Evolutionary conservation across 2,888 invertebrate genomes (phyloP).

Genomic region (Saturnia pavonia): DNA sequence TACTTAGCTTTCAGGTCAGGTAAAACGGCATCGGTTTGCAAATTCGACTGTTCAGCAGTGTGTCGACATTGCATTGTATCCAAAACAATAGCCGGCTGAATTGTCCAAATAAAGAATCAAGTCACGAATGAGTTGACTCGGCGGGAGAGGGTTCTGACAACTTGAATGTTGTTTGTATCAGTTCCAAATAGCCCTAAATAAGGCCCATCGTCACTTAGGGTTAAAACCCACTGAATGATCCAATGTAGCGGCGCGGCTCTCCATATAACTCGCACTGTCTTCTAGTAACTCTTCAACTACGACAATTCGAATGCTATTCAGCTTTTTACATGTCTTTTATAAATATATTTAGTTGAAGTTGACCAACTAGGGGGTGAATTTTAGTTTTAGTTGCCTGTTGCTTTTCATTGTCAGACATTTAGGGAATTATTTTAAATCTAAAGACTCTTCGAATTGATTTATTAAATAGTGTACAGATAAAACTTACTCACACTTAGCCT

Average conservation of each 20-base stretch:
- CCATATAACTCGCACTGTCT: background rate
- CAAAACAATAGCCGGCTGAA: conserved; percentile 45
- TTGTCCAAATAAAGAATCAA: conserved; percentile 18
- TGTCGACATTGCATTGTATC: conserved; percentile 51
- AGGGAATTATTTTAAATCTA: no score
- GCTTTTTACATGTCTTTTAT: background rate
- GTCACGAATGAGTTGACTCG: conserved; percentile 6
- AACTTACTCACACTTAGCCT: no score
- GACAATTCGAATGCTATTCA: background rate
- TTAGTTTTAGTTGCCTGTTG: no score
- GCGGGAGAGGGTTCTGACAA: background rate
- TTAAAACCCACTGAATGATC: background rate
- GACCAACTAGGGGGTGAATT: no score
- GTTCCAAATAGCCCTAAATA: background rate
- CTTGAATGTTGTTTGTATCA: background rate
- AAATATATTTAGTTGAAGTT: no score
- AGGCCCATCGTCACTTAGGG: background rate
- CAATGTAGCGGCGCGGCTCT: background rate
- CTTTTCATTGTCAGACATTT: no score
- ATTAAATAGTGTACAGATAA: no score
- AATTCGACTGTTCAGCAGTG: conserved; percentile 41
- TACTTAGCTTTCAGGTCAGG: conserved; percentile 32
- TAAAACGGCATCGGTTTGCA: conserved; percentile 41
- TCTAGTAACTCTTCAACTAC: background rate
- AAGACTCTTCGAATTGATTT: no score